phyloP scores from a whole-genome alignment of 2,113 vertebrate genomes.

The Actenoides hombroni region DNA sequence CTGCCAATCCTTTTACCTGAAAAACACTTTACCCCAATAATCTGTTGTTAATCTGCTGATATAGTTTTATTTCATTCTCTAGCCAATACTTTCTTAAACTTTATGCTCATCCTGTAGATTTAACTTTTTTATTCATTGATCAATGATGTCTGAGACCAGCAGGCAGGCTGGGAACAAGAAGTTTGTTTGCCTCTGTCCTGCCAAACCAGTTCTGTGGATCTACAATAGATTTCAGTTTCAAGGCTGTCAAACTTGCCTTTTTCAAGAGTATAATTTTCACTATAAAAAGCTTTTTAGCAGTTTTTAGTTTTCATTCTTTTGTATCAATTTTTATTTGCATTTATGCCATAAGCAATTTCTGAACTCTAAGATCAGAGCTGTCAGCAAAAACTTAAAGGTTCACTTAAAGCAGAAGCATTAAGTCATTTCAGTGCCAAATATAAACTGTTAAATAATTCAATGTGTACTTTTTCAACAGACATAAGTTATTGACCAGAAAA shows the following conservation, averaged over 20 bases:
- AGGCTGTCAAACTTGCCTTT: neutral
- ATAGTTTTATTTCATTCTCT: neutral
- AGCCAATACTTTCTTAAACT: neutral
- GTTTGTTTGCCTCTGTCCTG: neutral
- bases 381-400: neutral
- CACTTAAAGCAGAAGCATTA: neutral
- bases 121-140: neutral
- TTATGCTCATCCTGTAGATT: neutral
- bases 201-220: neutral
- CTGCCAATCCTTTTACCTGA: neutral
- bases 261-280: neutral
- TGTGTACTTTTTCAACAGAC: conserved; percentile 74
- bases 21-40: neutral
- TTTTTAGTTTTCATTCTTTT: neutral
- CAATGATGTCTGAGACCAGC: neutral
- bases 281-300: neutral
- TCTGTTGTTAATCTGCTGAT: neutral
- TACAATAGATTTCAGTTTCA: neutral
- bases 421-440: conserved; percentile 20
- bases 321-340: neutral
- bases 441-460: conserved; percentile 56
- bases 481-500: conserved; percentile 75
- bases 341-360: neutral
- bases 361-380: neutral
- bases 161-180: neutral